Percentiles rank a stretch among this genome's conserved stretches.
Evolutionary conservation across 2,113 vertebrate species (phyloP).

Genomic region (Apteryx owenii): DNA sequence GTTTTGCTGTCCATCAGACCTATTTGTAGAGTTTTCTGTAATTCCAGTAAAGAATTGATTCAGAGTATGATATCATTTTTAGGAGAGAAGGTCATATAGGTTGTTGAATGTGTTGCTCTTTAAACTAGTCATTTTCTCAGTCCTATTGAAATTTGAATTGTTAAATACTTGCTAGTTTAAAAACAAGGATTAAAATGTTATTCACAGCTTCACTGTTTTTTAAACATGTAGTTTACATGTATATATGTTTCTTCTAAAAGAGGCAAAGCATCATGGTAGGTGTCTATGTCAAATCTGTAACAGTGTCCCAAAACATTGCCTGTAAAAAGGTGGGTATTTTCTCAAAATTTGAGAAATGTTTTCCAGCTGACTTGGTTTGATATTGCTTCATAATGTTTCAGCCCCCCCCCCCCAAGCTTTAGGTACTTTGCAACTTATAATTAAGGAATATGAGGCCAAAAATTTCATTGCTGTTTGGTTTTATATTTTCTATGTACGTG

Average conservation of each 20-base stretch:
- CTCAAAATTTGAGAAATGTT: not conserved
- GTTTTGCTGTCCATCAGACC: not conserved
- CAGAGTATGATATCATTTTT: not conserved
- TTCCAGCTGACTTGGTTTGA: not conserved
- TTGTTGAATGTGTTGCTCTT: not conserved
- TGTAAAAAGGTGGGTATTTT: not conserved
- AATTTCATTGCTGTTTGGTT: not conserved
- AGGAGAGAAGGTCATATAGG: not conserved
- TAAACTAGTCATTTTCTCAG: not conserved
- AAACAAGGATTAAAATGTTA: not conserved
- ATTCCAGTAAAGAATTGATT: not conserved
- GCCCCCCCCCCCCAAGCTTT: not conserved
- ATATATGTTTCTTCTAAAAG: not conserved
- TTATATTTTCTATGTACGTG: not conserved
- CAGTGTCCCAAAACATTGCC: not conserved
- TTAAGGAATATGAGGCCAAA: not conserved
- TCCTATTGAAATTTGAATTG: not conserved
- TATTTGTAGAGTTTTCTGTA: not conserved
- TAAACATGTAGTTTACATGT: not conserved
- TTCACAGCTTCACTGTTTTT: not conserved
- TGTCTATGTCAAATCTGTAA: not conserved
- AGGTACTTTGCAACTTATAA: not conserved
- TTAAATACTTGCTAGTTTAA: not conserved
- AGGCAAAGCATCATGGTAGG: rapidly evolving
- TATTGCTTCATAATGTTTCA: not conserved